A percentile compares a stretch with the other conserved stretches of the same genome.
Evolutionary conservation across 2,113 vertebrate genomes (phyloP).

Genomic region (Synchiropus splendidus): DNA sequence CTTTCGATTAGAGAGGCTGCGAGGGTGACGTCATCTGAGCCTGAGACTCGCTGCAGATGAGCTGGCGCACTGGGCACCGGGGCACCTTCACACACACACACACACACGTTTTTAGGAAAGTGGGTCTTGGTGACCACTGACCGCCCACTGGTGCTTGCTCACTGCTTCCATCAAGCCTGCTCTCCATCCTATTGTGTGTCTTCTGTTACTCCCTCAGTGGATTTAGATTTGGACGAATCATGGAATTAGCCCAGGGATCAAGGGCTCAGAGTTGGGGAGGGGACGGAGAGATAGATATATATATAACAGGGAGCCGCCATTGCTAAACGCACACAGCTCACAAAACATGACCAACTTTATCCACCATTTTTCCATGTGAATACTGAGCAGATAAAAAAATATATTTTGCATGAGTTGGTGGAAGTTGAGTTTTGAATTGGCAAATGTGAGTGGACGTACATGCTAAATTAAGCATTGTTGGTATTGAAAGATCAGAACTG

Average conservation of each 20-base stretch:
- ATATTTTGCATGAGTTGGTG: no score
- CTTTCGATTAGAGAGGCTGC: constrained; percentile 62
- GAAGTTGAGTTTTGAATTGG: no score
- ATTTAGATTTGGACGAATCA: constrained; percentile 64
- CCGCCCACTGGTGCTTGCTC: constrained; percentile 3
- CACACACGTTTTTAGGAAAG: no score
- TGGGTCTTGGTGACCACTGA: constrained; percentile 1
- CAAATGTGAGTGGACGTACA: no score
- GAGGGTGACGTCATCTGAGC: constrained; percentile 58
- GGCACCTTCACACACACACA: no score
- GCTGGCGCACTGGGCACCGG: constrained; percentile 31
- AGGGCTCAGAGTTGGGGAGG: constrained; percentile 43
- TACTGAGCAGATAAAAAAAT: no score
- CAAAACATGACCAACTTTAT: no score
- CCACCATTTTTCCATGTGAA: no score
- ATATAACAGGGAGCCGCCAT: constrained; percentile 7
- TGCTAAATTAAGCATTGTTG: no score
- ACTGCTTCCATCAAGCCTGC: neutral
- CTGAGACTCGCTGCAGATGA: constrained; percentile 42
- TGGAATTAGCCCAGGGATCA: constrained; percentile 66
- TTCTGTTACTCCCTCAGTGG: constrained; percentile 29
- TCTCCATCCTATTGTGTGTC: neutral
- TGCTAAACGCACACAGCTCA: no score
- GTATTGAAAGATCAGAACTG: no score
- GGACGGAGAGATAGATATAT: constrained; percentile 5